Evolutionary conservation across 2,113 vertebrate species (phyloP).

Genomic region (Coptodon rendalli): DNA sequence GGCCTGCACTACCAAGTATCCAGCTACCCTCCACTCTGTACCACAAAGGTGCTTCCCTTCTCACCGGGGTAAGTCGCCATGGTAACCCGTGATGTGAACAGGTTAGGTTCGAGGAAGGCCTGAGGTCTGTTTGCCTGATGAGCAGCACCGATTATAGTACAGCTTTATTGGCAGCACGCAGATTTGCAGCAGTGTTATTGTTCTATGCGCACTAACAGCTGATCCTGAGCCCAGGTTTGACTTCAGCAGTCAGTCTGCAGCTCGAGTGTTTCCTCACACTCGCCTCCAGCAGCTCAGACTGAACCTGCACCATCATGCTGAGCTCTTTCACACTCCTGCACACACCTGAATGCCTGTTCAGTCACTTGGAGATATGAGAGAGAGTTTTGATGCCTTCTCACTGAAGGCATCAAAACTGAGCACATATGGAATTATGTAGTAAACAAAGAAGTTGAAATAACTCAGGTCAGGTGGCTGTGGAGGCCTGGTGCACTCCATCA

Average conservation of each 20-base stretch:
- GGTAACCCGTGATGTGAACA: neutral
- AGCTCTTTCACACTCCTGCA: neutral
- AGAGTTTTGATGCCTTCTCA: neutral
- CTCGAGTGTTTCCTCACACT: neutral
- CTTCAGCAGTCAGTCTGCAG: neutral
- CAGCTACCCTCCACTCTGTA: neutral
- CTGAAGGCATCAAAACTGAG: no score
- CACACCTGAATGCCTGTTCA: neutral
- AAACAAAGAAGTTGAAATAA: no score
- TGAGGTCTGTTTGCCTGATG: neutral
- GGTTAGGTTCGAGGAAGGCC: neutral
- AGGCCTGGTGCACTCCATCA: no score
- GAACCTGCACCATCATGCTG: neutral
- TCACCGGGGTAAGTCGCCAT: neutral
- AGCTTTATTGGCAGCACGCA: neutral
- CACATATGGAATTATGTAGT: no score
- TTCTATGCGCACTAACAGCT: neutral
- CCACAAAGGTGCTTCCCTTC: neutral
- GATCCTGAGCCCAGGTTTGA: neutral
- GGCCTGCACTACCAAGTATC: neutral
- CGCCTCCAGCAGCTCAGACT: neutral
- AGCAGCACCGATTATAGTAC: neutral
- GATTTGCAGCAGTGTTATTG: neutral
- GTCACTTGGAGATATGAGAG: neutral
- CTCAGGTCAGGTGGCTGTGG: accelerated